phyloP scores from a whole-genome alignment of 2,113 vertebrate genomes.

The Cettia cetti region DNA sequence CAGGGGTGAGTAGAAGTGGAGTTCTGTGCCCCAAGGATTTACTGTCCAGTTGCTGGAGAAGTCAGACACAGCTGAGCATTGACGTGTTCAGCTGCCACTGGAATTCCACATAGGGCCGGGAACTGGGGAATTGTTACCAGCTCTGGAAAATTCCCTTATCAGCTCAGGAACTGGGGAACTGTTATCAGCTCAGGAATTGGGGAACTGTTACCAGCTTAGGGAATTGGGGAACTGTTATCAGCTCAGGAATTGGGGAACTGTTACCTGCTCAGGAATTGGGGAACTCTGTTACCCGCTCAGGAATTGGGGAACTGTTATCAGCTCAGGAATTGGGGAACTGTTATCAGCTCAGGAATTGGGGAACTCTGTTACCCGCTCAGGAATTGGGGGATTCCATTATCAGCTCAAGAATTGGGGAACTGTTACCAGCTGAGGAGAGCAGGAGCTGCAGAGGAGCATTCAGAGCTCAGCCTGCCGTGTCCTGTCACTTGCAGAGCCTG shows the following conservation, averaged over 20 bases:
- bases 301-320: background rate
- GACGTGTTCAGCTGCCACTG: background rate
- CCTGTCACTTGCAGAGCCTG: rapidly evolving
- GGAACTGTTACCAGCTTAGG: too few species aligned
- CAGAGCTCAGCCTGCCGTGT: background rate
- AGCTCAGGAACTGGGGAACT: background rate
- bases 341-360: background rate
- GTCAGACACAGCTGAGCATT: background rate
- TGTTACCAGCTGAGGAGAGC: rapidly evolving
- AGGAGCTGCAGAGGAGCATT: background rate
- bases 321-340: background rate
- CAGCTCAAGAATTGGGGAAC: background rate
- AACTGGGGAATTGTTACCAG: background rate
- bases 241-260: background rate
- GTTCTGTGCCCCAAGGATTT: background rate
- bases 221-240: background rate
- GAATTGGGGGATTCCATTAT: too few species aligned
- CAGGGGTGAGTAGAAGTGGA: background rate
- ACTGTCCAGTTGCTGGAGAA: background rate
- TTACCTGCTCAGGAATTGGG: background rate
- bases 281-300: background rate
- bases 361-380: background rate
- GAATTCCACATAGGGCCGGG: rapidly evolving
- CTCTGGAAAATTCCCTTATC: background rate
- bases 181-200: background rate